These are phyloP conservation scores for Arrhamphus sclerolepis DNA, from an alignment of 2,797 vertebrate species.

Conservation along the genomic window DNA sequence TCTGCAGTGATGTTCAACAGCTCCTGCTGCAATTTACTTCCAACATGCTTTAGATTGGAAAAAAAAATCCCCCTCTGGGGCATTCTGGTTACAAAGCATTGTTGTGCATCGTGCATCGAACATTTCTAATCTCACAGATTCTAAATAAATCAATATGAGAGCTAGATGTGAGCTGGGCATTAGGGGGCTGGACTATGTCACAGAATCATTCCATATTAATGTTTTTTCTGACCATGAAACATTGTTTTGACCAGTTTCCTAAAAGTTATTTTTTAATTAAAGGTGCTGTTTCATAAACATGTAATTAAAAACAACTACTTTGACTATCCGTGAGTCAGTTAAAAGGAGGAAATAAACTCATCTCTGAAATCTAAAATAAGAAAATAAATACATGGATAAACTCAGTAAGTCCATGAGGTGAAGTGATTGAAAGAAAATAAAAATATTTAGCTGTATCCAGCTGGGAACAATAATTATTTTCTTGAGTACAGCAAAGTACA, in stretches of 20 bases:
- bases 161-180: background rate
- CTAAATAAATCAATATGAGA: background rate
- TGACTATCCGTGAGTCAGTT: background rate
- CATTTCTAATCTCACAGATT: constrained; percentile 15
- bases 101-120: constrained; percentile 7
- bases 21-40: constrained; percentile 27
- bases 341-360: constrained; percentile 18
- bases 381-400: background rate
- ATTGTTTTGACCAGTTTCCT: too few relatives aligned
- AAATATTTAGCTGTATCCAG: background rate
- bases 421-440: constrained; percentile 1
- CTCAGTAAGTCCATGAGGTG: background rate
- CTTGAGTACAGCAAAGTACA: constrained; percentile 2
- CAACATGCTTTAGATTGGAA: constrained; percentile 32
- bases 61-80: too few relatives aligned
- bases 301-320: too few relatives aligned
- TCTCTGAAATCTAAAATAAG: too few relatives aligned
- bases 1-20: constrained; percentile 23
- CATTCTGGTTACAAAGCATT: too few relatives aligned
- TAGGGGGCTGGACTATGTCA: too few relatives aligned
- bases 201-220: too few relatives aligned
- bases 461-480: constrained; percentile 11
- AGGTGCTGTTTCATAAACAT: too few relatives aligned
- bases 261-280: too few relatives aligned
- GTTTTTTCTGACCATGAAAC: too few relatives aligned